Conservation (phyloP, 2,113 vertebrate species). For the Brachypteracias leptosomus region DNA sequence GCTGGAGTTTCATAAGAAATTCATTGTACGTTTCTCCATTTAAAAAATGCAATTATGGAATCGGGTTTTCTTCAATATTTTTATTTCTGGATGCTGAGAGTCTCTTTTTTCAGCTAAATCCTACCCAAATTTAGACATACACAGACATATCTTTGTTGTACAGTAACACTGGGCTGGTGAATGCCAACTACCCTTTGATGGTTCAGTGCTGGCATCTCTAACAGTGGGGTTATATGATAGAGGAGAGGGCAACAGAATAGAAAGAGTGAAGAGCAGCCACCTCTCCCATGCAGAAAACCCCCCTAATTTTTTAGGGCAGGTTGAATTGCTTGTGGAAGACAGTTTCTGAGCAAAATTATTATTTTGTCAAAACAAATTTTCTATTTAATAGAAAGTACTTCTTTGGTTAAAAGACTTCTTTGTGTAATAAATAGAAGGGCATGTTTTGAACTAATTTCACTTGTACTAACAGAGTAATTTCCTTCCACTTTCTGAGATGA, state of each 20-base stretch:
- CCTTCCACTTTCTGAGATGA: background rate
- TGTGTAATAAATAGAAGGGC: background rate
- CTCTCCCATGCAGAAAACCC: background rate
- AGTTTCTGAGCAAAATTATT: background rate
- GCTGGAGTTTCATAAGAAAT: background rate
- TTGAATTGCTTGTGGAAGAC: background rate
- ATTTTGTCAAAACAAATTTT: background rate
- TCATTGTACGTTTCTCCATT: background rate
- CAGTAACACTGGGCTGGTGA: background rate
- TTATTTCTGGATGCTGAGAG: background rate
- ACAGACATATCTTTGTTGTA: background rate
- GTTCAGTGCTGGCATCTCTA: background rate
- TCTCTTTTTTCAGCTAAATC: background rate
- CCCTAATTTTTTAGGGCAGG: background rate
- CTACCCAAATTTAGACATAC: background rate
- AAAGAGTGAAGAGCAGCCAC: background rate
- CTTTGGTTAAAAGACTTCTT: background rate
- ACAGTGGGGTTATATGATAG: background rate
- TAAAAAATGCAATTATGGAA: background rate
- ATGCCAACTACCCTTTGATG: background rate
- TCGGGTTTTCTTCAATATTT: background rate
- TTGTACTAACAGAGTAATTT: background rate
- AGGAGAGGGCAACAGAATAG: background rate
- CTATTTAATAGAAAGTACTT: background rate
- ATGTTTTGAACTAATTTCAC: background rate